Evolutionary conservation across 2,888 invertebrate genomes (phyloP).

Genomic region (Xestia sexstrigata): DNA sequence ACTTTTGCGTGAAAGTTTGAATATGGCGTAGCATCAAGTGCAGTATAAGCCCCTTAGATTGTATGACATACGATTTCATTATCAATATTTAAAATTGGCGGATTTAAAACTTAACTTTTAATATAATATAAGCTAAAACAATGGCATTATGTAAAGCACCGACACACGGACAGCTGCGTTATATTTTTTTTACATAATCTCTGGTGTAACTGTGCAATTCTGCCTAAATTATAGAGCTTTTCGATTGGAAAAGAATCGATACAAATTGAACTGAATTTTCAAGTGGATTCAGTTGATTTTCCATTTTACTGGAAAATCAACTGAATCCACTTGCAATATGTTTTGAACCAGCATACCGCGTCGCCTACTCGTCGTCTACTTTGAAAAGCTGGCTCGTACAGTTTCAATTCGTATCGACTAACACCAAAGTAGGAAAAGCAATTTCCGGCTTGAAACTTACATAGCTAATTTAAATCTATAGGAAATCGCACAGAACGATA

Average conservation of each 20-base stretch:
- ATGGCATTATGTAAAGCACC: constrained; percentile 78
- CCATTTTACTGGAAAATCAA: too few species aligned
- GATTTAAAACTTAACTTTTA: constrained; percentile 68
- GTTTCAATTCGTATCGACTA: constrained; percentile 50
- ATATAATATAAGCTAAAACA: constrained; percentile 70
- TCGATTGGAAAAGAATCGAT: constrained; percentile 47
- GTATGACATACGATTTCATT: constrained; percentile 45
- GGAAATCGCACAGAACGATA: constrained; percentile 67
- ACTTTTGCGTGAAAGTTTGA: constrained; percentile 19
- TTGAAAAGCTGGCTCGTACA: constrained; percentile 51
- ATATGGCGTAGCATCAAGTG: constrained; percentile 41
- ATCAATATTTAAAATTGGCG: constrained; percentile 69
- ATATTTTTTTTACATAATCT: constrained; percentile 67
- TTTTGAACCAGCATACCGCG: constrained; percentile 4
- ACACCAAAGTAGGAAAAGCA: constrained; percentile 57
- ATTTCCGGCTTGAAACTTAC: constrained; percentile 69
- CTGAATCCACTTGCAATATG: too few species aligned
- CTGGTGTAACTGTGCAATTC: constrained; percentile 70
- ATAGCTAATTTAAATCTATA: constrained; percentile 69
- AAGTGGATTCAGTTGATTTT: constrained; percentile 20
- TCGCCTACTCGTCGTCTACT: constrained; percentile 20
- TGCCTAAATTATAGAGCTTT: constrained; percentile 61
- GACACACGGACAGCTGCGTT: constrained; percentile 71
- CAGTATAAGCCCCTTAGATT: constrained; percentile 60
- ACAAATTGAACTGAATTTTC: constrained; percentile 30